phyloP scores from a whole-genome alignment of 2,113 vertebrate genomes.

The Bettongia penicillata region DNA sequence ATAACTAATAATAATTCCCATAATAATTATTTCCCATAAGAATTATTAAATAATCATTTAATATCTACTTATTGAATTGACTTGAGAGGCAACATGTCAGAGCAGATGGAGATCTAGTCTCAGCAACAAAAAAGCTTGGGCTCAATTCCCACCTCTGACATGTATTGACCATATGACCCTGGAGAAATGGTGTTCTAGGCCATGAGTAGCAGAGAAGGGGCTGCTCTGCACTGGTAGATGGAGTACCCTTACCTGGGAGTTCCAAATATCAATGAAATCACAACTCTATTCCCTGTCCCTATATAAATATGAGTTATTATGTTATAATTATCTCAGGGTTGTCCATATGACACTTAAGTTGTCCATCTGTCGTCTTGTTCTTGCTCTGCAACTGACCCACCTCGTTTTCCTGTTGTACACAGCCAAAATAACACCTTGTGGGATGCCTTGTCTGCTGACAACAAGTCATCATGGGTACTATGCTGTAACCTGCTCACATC shows the following conservation, averaged over 20 bases:
- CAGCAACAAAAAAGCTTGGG: not conserved
- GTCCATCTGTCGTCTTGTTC: not conserved
- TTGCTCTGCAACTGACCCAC: not conserved
- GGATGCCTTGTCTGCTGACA: not conserved
- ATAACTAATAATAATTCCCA: not conserved
- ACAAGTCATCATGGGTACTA: not conserved
- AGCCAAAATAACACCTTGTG: not conserved
- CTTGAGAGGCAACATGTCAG: not conserved
- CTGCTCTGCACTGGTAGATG: not conserved
- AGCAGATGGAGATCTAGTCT: not conserved
- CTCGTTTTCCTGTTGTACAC: not conserved
- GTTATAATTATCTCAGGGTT: not conserved
- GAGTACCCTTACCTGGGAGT: not conserved
- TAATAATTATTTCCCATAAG: no score
- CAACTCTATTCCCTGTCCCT: not conserved
- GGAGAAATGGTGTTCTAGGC: not conserved
- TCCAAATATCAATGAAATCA: not conserved
- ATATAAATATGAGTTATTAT: not conserved
- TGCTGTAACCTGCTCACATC: not conserved
- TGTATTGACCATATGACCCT: not conserved
- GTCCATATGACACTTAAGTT: not conserved
- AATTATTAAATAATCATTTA: not conserved
- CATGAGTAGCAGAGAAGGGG: not conserved
- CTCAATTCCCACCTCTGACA: not conserved
- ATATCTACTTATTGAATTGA: not conserved